These are phyloP conservation scores for Ardeotis arabs DNA, from an alignment of 2,113 vertebrate species.

Conservation along the genomic window DNA sequence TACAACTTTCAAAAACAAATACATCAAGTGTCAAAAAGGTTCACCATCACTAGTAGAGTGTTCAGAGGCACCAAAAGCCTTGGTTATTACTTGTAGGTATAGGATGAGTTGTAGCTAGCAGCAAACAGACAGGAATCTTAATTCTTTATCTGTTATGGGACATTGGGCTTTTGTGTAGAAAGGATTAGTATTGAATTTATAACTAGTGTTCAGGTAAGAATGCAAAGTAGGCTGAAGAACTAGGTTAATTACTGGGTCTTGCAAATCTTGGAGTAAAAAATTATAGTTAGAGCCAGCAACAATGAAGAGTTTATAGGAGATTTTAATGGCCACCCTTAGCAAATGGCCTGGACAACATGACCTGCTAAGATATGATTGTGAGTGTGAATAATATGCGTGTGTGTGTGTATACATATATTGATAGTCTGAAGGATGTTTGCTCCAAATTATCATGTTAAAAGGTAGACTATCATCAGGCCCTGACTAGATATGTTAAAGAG, in stretches of 20 bases:
- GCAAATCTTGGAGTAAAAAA: background rate
- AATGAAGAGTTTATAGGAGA: background rate
- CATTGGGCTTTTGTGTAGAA: background rate
- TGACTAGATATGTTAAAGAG: background rate
- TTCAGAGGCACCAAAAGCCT: background rate
- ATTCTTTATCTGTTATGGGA: background rate
- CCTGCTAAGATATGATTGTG: background rate
- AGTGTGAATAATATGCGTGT: background rate
- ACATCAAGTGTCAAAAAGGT: background rate
- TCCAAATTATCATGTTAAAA: background rate
- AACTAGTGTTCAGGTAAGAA: background rate
- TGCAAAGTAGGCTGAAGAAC: background rate
- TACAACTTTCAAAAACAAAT: slow-evolving; percentile 25
- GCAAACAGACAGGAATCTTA: background rate
- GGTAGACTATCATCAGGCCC: background rate
- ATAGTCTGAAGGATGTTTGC: background rate
- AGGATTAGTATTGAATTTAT: background rate
- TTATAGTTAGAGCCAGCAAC: background rate
- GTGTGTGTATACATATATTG: background rate
- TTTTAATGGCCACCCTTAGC: background rate
- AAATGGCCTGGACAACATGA: background rate
- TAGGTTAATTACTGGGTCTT: background rate
- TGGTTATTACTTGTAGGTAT: background rate
- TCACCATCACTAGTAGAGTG: background rate
- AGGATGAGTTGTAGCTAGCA: background rate